Evolutionary conservation across 1,140 invertebrate genomes (phyloP).

Genomic region (Lordiphosa collinella): DNA sequence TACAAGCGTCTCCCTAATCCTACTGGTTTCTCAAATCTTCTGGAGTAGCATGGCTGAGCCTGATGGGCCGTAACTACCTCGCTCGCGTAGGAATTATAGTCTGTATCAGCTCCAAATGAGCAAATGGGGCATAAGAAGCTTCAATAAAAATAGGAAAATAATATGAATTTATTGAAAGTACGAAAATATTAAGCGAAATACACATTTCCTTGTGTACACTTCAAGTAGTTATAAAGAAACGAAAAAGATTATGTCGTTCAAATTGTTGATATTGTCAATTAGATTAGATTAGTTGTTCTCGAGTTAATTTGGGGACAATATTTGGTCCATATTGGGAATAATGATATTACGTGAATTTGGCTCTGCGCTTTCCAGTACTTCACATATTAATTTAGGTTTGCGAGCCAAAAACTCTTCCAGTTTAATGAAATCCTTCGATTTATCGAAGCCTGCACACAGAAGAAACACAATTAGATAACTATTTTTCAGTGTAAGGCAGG

Average conservation of each 20-base stretch:
- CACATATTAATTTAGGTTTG: slow-evolving; percentile 3
- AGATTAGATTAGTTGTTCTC: slow-evolving; percentile 9
- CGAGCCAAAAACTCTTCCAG: slow-evolving; percentile 21
- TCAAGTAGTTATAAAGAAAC: too few species aligned
- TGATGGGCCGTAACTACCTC: too few species aligned
- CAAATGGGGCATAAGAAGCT: too few species aligned
- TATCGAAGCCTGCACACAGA: slow-evolving; percentile 35
- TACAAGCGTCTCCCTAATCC: too few species aligned
- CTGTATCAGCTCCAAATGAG: too few species aligned
- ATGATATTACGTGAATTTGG: slow-evolving; percentile 22
- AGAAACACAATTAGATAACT: background rate
- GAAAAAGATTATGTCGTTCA: slow-evolving; percentile 2
- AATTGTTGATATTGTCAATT: slow-evolving; percentile 6
- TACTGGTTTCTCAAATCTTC: too few species aligned
- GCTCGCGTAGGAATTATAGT: too few species aligned
- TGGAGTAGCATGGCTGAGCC: too few species aligned
- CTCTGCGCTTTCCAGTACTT: slow-evolving; percentile 27
- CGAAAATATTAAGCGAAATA: too few species aligned
- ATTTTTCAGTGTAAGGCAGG: background rate
- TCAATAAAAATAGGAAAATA: too few species aligned
- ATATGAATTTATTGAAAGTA: too few species aligned
- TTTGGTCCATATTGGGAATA: slow-evolving; percentile 22
- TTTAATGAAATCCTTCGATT: slow-evolving; percentile 5
- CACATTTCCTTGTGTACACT: too few species aligned
- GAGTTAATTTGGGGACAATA: slow-evolving; percentile 4